Base-by-base conservation (phyloP, 2,888 invertebrate species). In the Vanessa cardui region DNA sequence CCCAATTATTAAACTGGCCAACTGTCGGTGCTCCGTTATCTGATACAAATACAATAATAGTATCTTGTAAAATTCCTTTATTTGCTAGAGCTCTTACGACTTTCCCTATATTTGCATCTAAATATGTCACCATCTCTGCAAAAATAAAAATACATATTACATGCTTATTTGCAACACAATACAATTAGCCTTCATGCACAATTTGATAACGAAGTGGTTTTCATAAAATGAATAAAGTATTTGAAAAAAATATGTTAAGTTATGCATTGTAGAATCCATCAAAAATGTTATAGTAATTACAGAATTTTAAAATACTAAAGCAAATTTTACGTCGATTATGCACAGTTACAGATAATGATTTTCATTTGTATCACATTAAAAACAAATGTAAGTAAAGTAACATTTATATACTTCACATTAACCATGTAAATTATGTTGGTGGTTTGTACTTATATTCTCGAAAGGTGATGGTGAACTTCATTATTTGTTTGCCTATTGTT, bases 1-100 rank as follows among this genome's bases (percentile, higher is more conserved):
- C 97, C 73, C 94, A 94, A 83, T 98, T 98, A 60, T 94, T 90
- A 78, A 96, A 95, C 54, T 94, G 82, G 0, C 97, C 98, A 54
- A 94, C 92, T 0, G 97, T 95, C 0, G 97, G 97, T 0, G 96
- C 97, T 0, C 98, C 98, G 81, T 98, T 98, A 82, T 99, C 99
- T 8, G 98, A 96, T 72, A 96, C 95, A 81, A 99, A 99, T 3
- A 98, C 83, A 52, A 99, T 94, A 31, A 99, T 94, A 0, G 97
- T 96, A 80, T 98, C 95, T 33, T 97, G 93, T 71, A 98, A 88
- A 88, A 98, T 95, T 1, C 94, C 89, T 63, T 92, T 94, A 1
- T 94, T 88, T 45, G 95, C 92, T 50, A 99, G 88, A 8, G 96
- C 95, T 64, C 92, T 83, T 0, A 98, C 93, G 21, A 98, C 93